Conservation (phyloP, 2,888 invertebrate species). For the Sphecodes monilicornis region DNA sequence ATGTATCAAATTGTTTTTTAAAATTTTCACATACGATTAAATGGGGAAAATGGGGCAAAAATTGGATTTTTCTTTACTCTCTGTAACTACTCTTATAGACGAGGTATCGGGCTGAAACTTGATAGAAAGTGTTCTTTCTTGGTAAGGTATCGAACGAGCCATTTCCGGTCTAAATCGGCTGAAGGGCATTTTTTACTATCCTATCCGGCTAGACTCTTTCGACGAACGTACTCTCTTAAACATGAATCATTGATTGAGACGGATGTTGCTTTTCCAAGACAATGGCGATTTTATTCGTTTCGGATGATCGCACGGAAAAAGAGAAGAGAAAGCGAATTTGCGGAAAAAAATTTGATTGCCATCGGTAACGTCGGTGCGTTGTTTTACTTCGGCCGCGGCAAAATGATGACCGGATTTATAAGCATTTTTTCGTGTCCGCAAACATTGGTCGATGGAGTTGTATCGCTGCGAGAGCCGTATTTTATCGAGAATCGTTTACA, state of each 20-base stretch:
- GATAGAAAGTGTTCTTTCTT: too few relatives aligned
- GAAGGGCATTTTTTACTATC: too few relatives aligned
- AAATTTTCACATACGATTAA: too few relatives aligned
- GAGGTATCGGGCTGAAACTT: too few relatives aligned
- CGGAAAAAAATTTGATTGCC: background rate
- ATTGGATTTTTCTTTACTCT: too few relatives aligned
- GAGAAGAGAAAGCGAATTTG: background rate
- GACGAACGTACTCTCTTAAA: background rate
- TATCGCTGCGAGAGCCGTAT: background rate
- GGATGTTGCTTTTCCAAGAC: background rate
- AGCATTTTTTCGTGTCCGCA: background rate
- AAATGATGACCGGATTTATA: background rate
- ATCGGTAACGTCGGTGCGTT: background rate
- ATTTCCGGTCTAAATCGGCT: too few relatives aligned
- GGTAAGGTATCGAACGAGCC: too few relatives aligned
- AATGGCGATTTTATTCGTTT: background rate
- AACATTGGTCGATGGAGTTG: background rate
- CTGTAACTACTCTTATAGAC: too few relatives aligned
- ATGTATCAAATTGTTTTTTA: too few relatives aligned
- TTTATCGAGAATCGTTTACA: background rate
- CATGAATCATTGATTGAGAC: background rate
- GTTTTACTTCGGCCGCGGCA: background rate
- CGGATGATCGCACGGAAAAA: background rate
- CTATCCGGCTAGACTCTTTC: too few relatives aligned
- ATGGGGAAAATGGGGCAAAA: too few relatives aligned